Evolutionary conservation across 2,113 vertebrate genomes (phyloP).

Genomic region (Cinclus mexicanus): DNA sequence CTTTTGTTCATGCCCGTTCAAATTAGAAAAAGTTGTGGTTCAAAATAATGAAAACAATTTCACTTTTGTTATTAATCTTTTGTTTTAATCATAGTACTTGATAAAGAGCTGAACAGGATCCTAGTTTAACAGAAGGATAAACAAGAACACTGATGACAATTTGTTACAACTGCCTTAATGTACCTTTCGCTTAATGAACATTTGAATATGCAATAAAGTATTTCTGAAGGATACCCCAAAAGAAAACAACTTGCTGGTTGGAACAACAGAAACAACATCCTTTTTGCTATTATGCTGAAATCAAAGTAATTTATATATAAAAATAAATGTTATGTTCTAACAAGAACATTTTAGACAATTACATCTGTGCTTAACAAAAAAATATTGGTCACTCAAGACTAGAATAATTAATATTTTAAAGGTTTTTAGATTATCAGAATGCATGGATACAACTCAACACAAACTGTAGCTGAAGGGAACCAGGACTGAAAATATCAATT

Average conservation of each 20-base stretch:
- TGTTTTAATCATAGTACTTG: constrained; percentile 65
- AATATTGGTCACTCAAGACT: constrained; percentile 82
- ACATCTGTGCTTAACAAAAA: constrained; percentile 82
- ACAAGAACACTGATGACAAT: constrained; percentile 63
- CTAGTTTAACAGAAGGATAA: constrained; percentile 70
- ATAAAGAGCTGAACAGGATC: constrained; percentile 72
- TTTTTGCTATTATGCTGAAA: constrained; percentile 75
- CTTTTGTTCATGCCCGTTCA: constrained; percentile 57
- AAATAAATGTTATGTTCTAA: constrained; percentile 82
- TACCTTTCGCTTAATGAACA: constrained; percentile 69
- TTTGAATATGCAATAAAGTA: constrained; percentile 64
- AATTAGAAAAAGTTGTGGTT: constrained; percentile 54
- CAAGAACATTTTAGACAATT: constrained; percentile 81
- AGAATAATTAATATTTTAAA: constrained; percentile 80
- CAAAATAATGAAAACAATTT: constrained; percentile 68
- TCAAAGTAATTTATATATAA: constrained; percentile 78
- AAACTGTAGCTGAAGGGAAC: constrained; percentile 75
- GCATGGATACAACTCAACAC: constrained; percentile 79
- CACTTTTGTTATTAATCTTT: constrained; percentile 68
- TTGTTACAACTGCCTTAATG: constrained; percentile 71
- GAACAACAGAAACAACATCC: constrained; percentile 80
- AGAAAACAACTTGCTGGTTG: constrained; percentile 94
- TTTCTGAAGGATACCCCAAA: constrained; percentile 73
- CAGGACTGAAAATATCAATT: constrained; percentile 74
- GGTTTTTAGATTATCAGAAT: constrained; percentile 78